Conservation (phyloP, 2,113 vertebrate genomes). For the Aphelocoma coerulescens region DNA sequence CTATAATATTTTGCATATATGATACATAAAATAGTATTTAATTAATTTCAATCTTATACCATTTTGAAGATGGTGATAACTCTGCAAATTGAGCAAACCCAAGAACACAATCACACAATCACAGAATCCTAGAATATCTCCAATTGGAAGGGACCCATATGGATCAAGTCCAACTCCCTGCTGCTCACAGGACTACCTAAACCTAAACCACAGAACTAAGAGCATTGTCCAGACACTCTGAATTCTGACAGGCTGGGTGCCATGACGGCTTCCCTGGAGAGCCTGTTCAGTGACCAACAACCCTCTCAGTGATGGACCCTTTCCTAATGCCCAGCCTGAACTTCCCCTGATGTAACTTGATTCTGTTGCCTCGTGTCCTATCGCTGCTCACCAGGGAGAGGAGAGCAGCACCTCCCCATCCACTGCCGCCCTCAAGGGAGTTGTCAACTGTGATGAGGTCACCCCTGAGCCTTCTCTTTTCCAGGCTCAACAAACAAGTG, state of each 20-base stretch:
- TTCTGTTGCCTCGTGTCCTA: background rate
- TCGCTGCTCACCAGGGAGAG: background rate
- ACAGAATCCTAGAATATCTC: background rate
- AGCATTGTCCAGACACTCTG: background rate
- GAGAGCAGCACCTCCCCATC: background rate
- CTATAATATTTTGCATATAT: background rate
- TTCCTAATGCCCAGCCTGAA: background rate
- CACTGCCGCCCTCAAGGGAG: background rate
- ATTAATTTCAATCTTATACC: slow-evolving; percentile 21
- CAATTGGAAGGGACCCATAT: background rate
- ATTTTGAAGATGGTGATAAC: background rate
- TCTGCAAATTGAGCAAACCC: background rate
- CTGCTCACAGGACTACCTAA: background rate
- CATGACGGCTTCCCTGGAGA: background rate
- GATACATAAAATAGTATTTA: slow-evolving; percentile 4
- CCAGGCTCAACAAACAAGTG: background rate
- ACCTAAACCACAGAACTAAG: background rate
- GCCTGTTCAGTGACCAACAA: background rate
- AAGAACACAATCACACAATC: background rate
- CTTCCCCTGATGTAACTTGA: background rate
- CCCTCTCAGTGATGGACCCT: background rate
- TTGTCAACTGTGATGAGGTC: fast-evolving
- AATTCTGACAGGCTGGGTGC: background rate
- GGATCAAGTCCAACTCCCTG: background rate
- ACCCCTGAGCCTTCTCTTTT: background rate